Base-by-base conservation (phyloP, 2,888 invertebrate species). In the Calameuta filiformis region DNA sequence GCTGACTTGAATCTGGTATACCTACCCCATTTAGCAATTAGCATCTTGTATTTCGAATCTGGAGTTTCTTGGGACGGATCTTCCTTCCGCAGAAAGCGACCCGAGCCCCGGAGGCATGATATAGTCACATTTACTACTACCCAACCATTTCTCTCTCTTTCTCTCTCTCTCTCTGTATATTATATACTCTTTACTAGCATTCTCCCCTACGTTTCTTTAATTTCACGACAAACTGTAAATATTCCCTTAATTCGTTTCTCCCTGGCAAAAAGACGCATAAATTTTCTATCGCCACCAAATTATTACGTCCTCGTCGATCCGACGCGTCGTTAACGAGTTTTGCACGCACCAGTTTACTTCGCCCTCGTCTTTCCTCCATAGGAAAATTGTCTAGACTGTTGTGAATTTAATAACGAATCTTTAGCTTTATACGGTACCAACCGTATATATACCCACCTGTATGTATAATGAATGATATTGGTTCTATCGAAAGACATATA, bases 41-140 rank as follows among this genome's bases (percentile, higher is more conserved):
- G 83, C 85, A 85, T 87, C 84, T 87, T 86, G 85, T 87, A 87
- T 87, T 87, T 86, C 75, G 83, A 79, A 84, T 85, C 80, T 79
- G 80, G 76, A 77, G 83, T 83, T 86, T 83, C 85, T 82, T 75
- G 77, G 79, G 79, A 80, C 78, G 79, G 75, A 80, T 81, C 77
- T 82, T 56, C 56, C 56, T 56, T 56, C 56, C 56, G 56, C 56
- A 56, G 23, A 56, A 56, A 56, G 56, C 23, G 56, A 23, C 23
- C 56, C 9, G 56, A 31, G 79, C 79, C 75, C 81, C 80, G 82
- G 76, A 37, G 69, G 68, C 77, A 71, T 75, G 75, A 73, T 37
- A 77, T 76, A 79, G 73, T 77, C 77, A 75, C 78, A 75, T 78
- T 75, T 78, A 75, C 78, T 33, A 30, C 35, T 40, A 71, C 71